These are phyloP conservation scores for Diadumene lineata DNA, from an alignment of 92 coral and sea anemone species.

Conservation along the genomic window DNA sequence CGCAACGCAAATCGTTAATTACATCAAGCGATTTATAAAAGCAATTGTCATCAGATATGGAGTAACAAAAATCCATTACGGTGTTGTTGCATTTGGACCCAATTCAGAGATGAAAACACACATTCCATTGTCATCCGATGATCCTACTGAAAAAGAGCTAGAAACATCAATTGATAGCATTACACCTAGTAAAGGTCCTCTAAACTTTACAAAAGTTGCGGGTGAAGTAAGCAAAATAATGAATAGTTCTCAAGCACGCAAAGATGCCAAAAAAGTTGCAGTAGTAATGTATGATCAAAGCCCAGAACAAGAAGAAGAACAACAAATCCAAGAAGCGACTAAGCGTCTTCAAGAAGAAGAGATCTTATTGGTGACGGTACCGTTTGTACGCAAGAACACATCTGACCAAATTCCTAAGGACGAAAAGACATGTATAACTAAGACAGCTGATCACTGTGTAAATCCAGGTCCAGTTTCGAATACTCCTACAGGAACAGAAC, in stretches of 20 bases:
- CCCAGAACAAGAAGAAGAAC: constrained; percentile 9
- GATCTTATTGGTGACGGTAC: constrained; percentile 27
- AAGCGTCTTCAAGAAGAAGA: constrained; percentile 24
- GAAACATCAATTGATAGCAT: constrained; percentile 7
- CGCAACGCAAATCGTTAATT: neutral
- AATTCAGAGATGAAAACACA: neutral
- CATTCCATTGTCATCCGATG: constrained; percentile 6
- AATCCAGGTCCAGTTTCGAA: neutral
- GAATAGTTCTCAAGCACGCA: constrained; percentile 17
- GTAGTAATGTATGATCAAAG: constrained; percentile 18
- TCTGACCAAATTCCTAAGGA: constrained; percentile 1
- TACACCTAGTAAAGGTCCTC: constrained; percentile 9
- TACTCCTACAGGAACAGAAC: neutral
- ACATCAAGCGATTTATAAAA: constrained; percentile 21
- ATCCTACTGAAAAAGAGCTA: constrained; percentile 12
- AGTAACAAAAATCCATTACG: constrained; percentile 13
- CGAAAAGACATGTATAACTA: constrained; percentile 1
- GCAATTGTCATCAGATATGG: constrained; percentile 14
- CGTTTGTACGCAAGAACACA: constrained; percentile 10
- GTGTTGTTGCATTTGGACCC: constrained; percentile 26
- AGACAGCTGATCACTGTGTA: constrained; percentile 6
- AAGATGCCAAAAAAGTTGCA: constrained; percentile 28
- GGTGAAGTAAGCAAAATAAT: constrained; percentile 6
- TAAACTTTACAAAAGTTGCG: constrained; percentile 19
- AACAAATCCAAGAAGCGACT: neutral